A percentile compares a stretch with the other conserved stretches of the same genome.
These are phyloP conservation scores for Drosophila parabipectinata DNA, from an alignment of 1,140 invertebrate species.

Conservation along the genomic window DNA sequence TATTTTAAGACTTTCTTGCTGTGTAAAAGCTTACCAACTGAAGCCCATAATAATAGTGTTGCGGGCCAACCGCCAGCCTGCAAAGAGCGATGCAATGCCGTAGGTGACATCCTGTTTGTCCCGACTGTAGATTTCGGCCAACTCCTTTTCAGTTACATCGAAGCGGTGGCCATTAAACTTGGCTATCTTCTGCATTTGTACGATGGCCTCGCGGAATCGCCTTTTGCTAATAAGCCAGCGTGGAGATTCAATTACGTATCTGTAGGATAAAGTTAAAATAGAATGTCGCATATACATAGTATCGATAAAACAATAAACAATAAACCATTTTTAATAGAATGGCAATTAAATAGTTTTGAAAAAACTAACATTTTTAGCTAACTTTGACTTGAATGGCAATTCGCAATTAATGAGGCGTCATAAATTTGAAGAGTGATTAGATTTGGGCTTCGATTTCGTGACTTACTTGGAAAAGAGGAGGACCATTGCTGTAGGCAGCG, in stretches of 20 bases:
- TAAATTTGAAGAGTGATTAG: constrained; percentile 22
- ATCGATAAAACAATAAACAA: too few relatives aligned
- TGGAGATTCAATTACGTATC: constrained; percentile 87
- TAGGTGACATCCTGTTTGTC: constrained; percentile 83
- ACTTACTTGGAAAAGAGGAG: constrained; percentile 84
- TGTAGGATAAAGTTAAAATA: constrained; percentile 59
- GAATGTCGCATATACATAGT: too few relatives aligned
- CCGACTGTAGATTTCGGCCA: constrained; percentile 70
- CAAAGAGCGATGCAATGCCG: constrained; percentile 86
- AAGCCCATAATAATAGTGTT: constrained; percentile 86
- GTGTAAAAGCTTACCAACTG: constrained; percentile 80
- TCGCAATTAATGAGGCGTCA: constrained; percentile 23
- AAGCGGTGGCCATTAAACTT: constrained; percentile 87
- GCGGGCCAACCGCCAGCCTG: constrained; percentile 85
- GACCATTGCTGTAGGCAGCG: constrained; percentile 82
- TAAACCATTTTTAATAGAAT: too few relatives aligned
- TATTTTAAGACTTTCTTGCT: background rate
- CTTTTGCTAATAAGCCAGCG: constrained; percentile 88
- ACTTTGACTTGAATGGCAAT: background rate
- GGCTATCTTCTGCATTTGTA: constrained; percentile 86
- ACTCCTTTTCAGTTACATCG: constrained; percentile 78
- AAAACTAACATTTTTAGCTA: background rate
- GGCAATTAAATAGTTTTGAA: too few relatives aligned
- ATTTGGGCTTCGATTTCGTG: constrained; percentile 41
- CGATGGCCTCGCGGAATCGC: constrained; percentile 85